A percentile compares a stretch with the other conserved stretches of the same genome.
Evolutionary conservation across 2,113 vertebrate species (phyloP).

Genomic region (Perccottus glenii): DNA sequence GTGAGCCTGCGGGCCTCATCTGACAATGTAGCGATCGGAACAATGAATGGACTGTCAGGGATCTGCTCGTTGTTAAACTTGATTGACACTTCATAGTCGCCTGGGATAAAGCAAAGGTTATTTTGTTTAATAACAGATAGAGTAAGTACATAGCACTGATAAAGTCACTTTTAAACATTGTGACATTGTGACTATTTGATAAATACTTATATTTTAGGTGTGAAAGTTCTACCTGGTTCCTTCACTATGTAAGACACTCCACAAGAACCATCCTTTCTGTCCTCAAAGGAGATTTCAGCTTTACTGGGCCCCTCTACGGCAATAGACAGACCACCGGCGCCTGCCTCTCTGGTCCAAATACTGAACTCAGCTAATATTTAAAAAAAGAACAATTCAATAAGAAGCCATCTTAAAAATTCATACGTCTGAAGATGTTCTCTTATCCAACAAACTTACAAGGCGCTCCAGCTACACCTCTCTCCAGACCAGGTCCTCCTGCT

Average conservation of each 20-base stretch:
- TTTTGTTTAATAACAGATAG: slow-evolving; percentile 41
- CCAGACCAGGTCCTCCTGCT: slow-evolving; percentile 88
- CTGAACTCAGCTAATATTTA: slow-evolving; percentile 86
- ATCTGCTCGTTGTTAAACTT: slow-evolving; percentile 98
- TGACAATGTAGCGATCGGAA: slow-evolving; percentile 90
- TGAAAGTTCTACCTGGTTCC: slow-evolving; percentile 82
- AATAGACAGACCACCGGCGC: slow-evolving; percentile 91
- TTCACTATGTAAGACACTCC: slow-evolving; percentile 91
- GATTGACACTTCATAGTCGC: slow-evolving; percentile 97
- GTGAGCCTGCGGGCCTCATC: slow-evolving; percentile 93
- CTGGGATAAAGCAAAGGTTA: slow-evolving; percentile 67
- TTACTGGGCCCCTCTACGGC: slow-evolving; percentile 93
- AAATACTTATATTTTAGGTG: background rate
- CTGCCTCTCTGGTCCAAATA: slow-evolving; percentile 94
- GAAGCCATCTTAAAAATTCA: background rate
- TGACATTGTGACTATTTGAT: background rate
- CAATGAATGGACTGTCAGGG: slow-evolving; percentile 97
- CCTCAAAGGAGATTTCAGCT: slow-evolving; percentile 92
- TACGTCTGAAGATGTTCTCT: background rate
- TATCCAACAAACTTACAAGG: slow-evolving; percentile 76
- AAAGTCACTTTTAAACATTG: background rate
- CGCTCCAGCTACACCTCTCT: slow-evolving; percentile 87
- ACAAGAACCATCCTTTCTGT: slow-evolving; percentile 92
- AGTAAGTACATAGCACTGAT: slow-evolving; percentile 20
- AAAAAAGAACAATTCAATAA: background rate